Conservation (phyloP, 2,113 vertebrate species). For the Podiceps cristatus region DNA sequence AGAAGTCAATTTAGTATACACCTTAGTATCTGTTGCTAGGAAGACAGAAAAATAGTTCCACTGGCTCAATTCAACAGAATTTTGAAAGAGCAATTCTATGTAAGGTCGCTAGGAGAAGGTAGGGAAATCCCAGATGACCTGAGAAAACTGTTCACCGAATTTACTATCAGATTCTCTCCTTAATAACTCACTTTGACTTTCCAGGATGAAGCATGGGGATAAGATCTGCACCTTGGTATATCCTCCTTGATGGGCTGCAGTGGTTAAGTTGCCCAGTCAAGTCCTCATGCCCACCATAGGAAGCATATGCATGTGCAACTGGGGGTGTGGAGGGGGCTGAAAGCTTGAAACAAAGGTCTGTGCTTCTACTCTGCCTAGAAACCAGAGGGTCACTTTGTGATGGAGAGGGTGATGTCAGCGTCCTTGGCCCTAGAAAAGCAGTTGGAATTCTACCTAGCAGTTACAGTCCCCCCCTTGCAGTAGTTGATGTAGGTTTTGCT, state of each 20-base stretch:
- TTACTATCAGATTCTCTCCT: not conserved
- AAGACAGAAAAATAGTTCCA: not conserved
- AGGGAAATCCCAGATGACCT: not conserved
- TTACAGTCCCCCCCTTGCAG: not conserved
- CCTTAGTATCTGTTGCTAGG: not conserved
- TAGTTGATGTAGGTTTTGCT: not conserved
- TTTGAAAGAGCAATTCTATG: not conserved
- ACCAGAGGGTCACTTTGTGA: not conserved
- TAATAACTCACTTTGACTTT: not conserved
- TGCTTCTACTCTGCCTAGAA: not conserved
- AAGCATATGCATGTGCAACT: accelerated
- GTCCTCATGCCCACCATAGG: accelerated
- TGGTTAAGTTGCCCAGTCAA: not conserved
- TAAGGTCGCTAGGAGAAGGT: not conserved
- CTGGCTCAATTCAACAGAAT: not conserved
- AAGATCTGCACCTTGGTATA: not conserved
- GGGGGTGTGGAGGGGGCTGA: accelerated
- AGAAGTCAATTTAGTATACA: not conserved
- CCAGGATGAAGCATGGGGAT: not conserved
- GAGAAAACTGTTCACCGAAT: not conserved
- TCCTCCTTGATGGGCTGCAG: not conserved
- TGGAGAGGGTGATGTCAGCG: not conserved
- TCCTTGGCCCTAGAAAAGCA: not conserved
- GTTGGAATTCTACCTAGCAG: not conserved
- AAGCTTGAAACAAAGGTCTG: not conserved